A percentile compares a stretch with the other conserved stretches of the same genome.
Conservation (phyloP, 2,888 invertebrate genomes). For the Habroteleia sp. region DNA sequence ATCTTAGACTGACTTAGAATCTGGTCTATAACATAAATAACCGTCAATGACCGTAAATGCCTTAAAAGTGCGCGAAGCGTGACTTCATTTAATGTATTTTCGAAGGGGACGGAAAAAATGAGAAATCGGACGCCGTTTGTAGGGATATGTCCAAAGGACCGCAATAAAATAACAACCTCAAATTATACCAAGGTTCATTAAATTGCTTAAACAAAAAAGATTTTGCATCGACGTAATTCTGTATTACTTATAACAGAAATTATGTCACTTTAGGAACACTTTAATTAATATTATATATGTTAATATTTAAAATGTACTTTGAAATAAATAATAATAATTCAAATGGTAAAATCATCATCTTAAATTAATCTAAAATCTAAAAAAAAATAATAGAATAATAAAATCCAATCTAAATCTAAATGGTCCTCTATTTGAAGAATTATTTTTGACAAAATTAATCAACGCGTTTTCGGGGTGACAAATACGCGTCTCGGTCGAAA, state of each 20-base stretch:
- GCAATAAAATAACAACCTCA: conserved; percentile 61
- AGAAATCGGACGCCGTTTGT: conserved; percentile 66
- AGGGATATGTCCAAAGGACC: conserved; percentile 55
- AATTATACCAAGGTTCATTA: conserved; percentile 21
- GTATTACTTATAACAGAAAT: conserved; percentile 2
- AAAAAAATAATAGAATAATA: too few relatives aligned
- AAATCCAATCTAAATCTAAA: too few relatives aligned
- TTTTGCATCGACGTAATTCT: conserved; percentile 21
- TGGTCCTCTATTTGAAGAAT: too few relatives aligned
- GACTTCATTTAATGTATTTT: conserved; percentile 75
- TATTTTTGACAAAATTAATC: too few relatives aligned
- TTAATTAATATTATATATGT: too few relatives aligned
- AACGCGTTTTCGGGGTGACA: too few relatives aligned
- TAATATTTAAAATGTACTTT: too few relatives aligned
- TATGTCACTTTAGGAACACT: too few relatives aligned
- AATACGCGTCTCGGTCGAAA: too few relatives aligned
- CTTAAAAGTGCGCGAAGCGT: conserved; percentile 76
- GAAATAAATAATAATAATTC: too few relatives aligned
- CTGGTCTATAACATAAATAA: conserved; percentile 73
- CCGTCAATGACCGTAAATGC: conserved; percentile 76
- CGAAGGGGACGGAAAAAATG: conserved; percentile 69
- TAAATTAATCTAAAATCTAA: too few relatives aligned
- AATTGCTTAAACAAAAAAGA: conserved; percentile 25
- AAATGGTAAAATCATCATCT: too few relatives aligned
- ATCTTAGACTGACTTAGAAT: conserved; percentile 25